Conservation (phyloP, 2,797 vertebrate species). For the Channallabes apus region DNA sequence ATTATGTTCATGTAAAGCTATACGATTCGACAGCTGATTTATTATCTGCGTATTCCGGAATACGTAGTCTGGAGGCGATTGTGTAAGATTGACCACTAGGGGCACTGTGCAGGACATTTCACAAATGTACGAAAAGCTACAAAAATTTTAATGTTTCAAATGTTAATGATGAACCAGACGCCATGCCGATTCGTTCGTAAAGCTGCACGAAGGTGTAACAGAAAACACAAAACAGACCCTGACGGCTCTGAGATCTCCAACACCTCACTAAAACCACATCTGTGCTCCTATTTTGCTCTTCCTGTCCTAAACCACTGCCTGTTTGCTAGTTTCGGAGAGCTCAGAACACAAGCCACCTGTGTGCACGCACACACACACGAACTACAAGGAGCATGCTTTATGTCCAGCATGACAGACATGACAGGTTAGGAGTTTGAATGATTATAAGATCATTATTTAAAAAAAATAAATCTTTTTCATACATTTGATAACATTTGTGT, state of each 20-base stretch:
- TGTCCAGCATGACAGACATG: not conserved
- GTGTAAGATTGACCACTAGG: too few species aligned
- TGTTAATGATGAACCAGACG: not conserved
- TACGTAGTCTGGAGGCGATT: too few species aligned
- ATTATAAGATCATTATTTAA: not conserved
- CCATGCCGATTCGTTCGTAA: not conserved
- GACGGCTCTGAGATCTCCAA: not conserved
- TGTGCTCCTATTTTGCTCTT: not conserved
- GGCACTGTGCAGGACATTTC: too few species aligned
- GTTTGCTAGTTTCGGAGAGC: not conserved
- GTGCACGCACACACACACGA: not conserved
- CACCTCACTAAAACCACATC: not conserved
- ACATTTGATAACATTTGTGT: not conserved
- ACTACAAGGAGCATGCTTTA: not conserved
- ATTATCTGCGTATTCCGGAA: too few species aligned
- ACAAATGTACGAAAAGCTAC: too few species aligned
- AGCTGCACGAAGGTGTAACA: not conserved
- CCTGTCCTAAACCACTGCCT: conserved; percentile 21
- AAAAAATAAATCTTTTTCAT: too few species aligned
- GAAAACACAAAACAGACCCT: not conserved
- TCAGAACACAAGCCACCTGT: not conserved
- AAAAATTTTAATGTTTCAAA: too few species aligned
- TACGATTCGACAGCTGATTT: too few species aligned
- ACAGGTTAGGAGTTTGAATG: not conserved
- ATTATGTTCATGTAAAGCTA: too few species aligned